A percentile compares a stretch with the other conserved stretches of the same genome.
phyloP scores from a whole-genome alignment of 2,888 invertebrate genomes.

The Tigriopus californicus region DNA sequence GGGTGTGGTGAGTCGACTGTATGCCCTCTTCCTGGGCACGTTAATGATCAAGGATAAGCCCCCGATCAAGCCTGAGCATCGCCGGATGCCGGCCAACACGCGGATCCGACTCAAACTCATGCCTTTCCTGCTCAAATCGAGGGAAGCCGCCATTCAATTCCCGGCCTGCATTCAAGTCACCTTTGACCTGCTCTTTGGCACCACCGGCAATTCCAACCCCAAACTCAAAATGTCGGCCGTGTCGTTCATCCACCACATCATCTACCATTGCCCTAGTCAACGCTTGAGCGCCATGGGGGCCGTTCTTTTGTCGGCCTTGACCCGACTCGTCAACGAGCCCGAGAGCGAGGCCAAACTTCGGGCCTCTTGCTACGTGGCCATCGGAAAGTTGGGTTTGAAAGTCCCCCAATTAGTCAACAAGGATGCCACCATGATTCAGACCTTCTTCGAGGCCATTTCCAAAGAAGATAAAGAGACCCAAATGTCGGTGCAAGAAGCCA shows the following conservation, averaged over 20 bases:
- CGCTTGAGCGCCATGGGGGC: slow-evolving; percentile 30
- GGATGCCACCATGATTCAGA: slow-evolving; percentile 38
- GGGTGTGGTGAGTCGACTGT: slow-evolving; percentile 33
- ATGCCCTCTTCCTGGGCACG: slow-evolving; percentile 6
- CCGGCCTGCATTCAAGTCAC: slow-evolving; percentile 68
- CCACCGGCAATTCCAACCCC: slow-evolving; percentile 47
- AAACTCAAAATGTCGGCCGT: slow-evolving; percentile 61
- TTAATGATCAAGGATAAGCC: slow-evolving; percentile 10
- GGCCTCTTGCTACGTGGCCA: slow-evolving; percentile 50
- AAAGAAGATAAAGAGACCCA: slow-evolving; percentile 33
- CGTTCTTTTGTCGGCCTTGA: slow-evolving; percentile 9
- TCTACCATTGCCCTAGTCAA: slow-evolving; percentile 32
- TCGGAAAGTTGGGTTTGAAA: slow-evolving; percentile 41
- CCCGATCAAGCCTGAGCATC: slow-evolving; percentile 37
- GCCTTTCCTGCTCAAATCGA: slow-evolving; percentile 48
- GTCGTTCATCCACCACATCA: slow-evolving; percentile 51
- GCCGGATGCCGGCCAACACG: slow-evolving; percentile 56
- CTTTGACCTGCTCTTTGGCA: slow-evolving; percentile 66
- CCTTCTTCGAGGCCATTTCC: slow-evolving; percentile 29
- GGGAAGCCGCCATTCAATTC: slow-evolving; percentile 29
- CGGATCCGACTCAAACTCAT: slow-evolving; percentile 66
- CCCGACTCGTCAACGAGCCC: slow-evolving; percentile 16
- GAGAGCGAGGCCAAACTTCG: slow-evolving; percentile 32
- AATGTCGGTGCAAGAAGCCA: slow-evolving; percentile 29
- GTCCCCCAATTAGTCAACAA: slow-evolving; percentile 42